Base-by-base conservation (phyloP, 2,797 vertebrate genomes). In the Cichlasoma orientale region DNA sequence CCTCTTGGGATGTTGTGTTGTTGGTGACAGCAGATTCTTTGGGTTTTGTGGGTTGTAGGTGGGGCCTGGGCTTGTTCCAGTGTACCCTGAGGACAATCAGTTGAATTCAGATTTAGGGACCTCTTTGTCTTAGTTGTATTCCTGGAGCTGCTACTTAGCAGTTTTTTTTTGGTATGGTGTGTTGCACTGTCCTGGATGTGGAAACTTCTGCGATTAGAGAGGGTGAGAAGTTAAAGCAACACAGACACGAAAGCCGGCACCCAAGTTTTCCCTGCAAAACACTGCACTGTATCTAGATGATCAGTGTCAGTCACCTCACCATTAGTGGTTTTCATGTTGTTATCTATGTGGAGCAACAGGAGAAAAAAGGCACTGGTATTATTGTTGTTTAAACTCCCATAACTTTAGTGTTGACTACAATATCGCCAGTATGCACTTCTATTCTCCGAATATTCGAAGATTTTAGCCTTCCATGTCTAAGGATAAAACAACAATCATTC, bases 401-500 rank as follows among this genome's bases (percentile, higher is more conserved):
- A 57, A 53, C 25, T 10, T 72, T 4, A 61, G 6, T 47, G 4
- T 23, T 54, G 38, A 61, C 7, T 23, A 33, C 4, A 75, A 52
- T 23, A 77, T 68, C 66, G 25, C 18, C 13, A 31, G 7, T 33
- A 27, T 54, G 52, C 6, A 21, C 21, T 1, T 25, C 25, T 82
- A 25, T 10, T 56, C 2, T 61, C 21, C 18, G 11, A 54, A 27
- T 29, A 47, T 50, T n/a, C 70, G 7, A 19, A 21, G 18, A 53
- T 38, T 5, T 11, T 33, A 14, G 29, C 36, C 44, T 71, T 59
- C 29, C 7, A 33, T 16, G 56, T 79, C 52, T 68, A 57, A n/a
- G 11, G 11, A 36, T 23, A 80, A 68, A 72, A 55, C 18, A 44
- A 56, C 21, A 66, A 47, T 55, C 71, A 82, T 75, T 55, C 27